Conservation (phyloP, 2,888 invertebrate species). For the Atethmia centrago region DNA sequence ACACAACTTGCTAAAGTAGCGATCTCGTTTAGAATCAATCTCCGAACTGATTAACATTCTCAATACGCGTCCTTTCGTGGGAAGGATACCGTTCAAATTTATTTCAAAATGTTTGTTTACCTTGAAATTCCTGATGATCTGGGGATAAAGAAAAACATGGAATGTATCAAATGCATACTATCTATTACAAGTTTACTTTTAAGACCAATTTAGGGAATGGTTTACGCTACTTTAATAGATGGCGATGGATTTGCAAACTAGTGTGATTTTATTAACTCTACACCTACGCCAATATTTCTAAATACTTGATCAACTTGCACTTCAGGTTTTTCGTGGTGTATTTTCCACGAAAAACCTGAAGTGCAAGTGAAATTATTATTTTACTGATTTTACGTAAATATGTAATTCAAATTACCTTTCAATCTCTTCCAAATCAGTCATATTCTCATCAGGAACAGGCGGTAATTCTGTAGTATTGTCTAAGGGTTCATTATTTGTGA, state of each 20-base stretch:
- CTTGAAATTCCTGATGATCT: conserved; percentile 63
- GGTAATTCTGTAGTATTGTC: conserved; percentile 88
- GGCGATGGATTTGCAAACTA: conserved; percentile 59
- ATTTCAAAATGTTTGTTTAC: conserved; percentile 58
- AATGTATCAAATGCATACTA: conserved; percentile 54
- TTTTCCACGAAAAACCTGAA: not conserved
- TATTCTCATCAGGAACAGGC: conserved; percentile 86
- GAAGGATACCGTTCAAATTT: conserved; percentile 50
- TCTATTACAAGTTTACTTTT: conserved; percentile 9
- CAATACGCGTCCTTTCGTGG: conserved; percentile 35
- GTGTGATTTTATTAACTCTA: conserved; percentile 48
- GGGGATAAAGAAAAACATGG: conserved; percentile 62
- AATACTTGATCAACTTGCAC: conserved; percentile 18
- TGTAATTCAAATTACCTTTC: conserved; percentile 79
- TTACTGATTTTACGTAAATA: conserved; percentile 20
- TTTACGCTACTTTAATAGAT: conserved; percentile 40
- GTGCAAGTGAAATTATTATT: conserved; percentile 13
- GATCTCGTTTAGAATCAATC: conserved; percentile 53
- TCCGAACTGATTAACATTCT: conserved; percentile 56
- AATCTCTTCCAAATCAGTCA: conserved; percentile 87
- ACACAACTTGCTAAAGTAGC: conserved; percentile 33
- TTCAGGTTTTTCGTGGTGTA: too few relatives aligned
- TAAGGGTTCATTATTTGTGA: conserved; percentile 88
- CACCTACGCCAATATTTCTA: conserved; percentile 42
- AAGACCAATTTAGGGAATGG: conserved; percentile 36